Conservation (phyloP, 92 coral and sea anemone species). For the Meandrina meandrites region DNA sequence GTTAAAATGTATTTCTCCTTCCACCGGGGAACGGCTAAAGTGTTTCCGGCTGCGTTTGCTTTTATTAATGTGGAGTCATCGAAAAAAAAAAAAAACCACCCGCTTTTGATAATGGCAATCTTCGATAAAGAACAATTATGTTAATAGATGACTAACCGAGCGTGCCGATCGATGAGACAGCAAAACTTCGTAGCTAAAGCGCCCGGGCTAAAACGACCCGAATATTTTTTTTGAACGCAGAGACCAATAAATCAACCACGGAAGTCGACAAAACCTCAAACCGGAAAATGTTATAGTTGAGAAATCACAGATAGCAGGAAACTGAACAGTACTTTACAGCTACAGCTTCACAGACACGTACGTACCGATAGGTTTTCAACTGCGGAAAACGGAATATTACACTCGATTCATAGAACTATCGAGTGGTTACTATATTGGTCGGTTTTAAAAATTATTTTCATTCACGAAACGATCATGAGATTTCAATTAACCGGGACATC, state of each 20-base stretch:
- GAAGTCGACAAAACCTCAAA: conserved; percentile 3
- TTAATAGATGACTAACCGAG: neutral
- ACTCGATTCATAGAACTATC: neutral
- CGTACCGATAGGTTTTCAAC: neutral
- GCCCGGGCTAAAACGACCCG: neutral
- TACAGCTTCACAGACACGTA: neutral
- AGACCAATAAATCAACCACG: neutral
- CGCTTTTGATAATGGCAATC: neutral
- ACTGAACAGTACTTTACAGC: neutral
- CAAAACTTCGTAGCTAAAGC: too few relatives aligned
- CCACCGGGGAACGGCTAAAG: neutral
- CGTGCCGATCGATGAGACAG: neutral
- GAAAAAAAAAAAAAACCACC: neutral
- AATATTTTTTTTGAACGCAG: neutral
- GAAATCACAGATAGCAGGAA: neutral
- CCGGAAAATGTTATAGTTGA: conserved; percentile 3
- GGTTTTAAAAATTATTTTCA: neutral
- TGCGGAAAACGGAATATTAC: conserved; percentile 23
- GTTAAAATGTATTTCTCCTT: too few relatives aligned
- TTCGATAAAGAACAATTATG: neutral
- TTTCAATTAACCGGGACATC: neutral
- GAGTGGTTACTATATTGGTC: neutral
- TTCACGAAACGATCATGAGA: neutral
- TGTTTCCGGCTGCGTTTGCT: neutral
- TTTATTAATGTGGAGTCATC: neutral